phyloP scores from a whole-genome alignment of 2,888 invertebrate species.

The Ophioninae sp. region DNA sequence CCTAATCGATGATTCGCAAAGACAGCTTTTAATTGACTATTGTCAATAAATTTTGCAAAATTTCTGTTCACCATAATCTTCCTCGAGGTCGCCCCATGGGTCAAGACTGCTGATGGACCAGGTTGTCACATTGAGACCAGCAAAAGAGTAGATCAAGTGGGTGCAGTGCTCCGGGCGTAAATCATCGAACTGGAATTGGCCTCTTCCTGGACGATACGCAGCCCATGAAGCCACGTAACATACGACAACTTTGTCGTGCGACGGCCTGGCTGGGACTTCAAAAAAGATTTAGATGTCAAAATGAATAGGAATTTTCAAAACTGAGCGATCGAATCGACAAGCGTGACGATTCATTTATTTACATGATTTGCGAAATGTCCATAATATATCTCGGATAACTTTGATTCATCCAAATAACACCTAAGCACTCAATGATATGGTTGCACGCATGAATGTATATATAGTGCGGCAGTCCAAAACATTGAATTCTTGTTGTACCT shows the following conservation, averaged over 20 bases:
- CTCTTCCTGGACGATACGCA: conserved; percentile 86
- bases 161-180: conserved; percentile 90
- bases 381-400: neutral
- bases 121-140: conserved; percentile 87
- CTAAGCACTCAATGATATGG: no score
- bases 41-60: neutral
- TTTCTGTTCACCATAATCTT: conserved; percentile 85
- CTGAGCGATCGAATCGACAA: neutral
- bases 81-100: conserved; percentile 89
- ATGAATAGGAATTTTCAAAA: neutral
- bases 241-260: conserved; percentile 89
- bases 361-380: neutral
- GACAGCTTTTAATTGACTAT: no score
- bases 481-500: no score
- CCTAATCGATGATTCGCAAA: neutral
- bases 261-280: conserved; percentile 75
- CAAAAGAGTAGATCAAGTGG: conserved; percentile 91
- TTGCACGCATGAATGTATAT: no score
- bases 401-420: no score
- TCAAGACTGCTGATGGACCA: conserved; percentile 88
- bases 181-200: conserved; percentile 86
- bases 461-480: no score
- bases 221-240: conserved; percentile 93
- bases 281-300: neutral
- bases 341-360: neutral